A percentile compares a stretch with the other conserved stretches of the same genome.
phyloP scores from a whole-genome alignment of 2,113 vertebrate genomes.

The Anarrhichthys ocellatus region DNA sequence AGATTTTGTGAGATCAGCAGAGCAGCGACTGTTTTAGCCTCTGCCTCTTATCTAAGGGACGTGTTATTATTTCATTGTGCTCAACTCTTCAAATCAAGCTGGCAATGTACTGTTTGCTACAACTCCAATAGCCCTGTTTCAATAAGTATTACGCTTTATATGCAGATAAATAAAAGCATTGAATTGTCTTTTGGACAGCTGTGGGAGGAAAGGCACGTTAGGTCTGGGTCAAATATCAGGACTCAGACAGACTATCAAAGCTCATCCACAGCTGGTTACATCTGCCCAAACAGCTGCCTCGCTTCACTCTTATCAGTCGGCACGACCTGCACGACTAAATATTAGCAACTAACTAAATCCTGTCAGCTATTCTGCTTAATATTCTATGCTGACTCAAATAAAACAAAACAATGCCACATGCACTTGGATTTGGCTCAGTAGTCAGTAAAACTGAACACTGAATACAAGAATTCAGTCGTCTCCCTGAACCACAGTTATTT shows the following conservation, averaged over 20 bases:
- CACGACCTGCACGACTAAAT: background rate
- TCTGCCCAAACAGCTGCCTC: slow-evolving; percentile 56
- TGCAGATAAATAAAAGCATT: slow-evolving; percentile 2
- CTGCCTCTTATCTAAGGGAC: background rate
- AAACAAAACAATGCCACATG: slow-evolving; percentile 8
- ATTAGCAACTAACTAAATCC: slow-evolving; percentile 15
- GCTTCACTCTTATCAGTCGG: slow-evolving; percentile 10
- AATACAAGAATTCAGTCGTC: background rate
- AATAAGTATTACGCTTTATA: background rate
- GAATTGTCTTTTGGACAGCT: background rate
- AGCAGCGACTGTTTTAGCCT: background rate
- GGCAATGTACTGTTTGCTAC: background rate
- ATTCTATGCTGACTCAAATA: slow-evolving; percentile 3
- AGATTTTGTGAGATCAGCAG: slow-evolving; percentile 23
- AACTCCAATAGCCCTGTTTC: background rate
- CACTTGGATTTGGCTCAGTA: background rate
- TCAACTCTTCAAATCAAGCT: background rate
- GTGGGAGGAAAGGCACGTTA: slow-evolving; percentile 30
- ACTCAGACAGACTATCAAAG: slow-evolving; percentile 27
- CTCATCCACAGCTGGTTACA: slow-evolving; percentile 39
- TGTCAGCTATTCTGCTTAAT: background rate
- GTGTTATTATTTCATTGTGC: background rate
- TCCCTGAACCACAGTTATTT: slow-evolving; percentile 23
- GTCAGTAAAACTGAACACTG: background rate
- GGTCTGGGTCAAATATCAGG: slow-evolving; percentile 36